Conservation (phyloP, 37 sponge, comb jelly and placozoan genomes). For the Hexactinellida sp. region DNA sequence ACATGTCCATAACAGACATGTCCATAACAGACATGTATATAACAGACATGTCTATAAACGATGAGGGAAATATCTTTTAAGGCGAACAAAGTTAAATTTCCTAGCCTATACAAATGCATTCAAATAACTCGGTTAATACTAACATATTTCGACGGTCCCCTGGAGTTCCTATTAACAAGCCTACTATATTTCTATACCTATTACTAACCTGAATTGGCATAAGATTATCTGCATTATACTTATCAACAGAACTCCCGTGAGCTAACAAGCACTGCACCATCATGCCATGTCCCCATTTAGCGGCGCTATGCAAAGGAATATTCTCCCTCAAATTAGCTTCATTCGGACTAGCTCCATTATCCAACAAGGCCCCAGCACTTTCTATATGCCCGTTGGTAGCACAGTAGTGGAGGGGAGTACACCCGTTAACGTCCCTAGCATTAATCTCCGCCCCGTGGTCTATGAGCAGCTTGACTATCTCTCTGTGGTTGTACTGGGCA, state of each 20-base stretch:
- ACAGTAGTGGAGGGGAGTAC: conserved; percentile 85
- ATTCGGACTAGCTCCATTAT: conserved; percentile 73
- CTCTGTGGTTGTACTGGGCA: conserved; percentile 79
- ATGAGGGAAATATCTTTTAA: no score
- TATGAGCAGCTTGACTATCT: conserved; percentile 55
- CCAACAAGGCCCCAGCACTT: conserved; percentile 50
- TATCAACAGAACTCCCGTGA: background rate
- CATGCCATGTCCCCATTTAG: conserved; percentile 29
- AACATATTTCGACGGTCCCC: no score
- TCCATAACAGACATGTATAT: no score
- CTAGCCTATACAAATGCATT: no score
- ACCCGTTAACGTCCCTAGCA: conserved; percentile 46
- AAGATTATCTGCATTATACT: background rate
- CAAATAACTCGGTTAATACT: no score
- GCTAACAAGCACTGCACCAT: background rate
- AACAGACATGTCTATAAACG: no score
- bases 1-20: no score
- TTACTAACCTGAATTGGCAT: background rate
- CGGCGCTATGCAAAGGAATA: conserved; percentile 76
- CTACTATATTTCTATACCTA: no score
- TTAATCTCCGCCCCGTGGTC: conserved; percentile 50
- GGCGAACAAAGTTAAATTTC: no score
- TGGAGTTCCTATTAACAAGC: no score
- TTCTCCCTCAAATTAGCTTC: conserved; percentile 52
- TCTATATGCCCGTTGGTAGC: conserved; percentile 80